Percentiles rank a stretch among this genome's conserved stretches.
These are phyloP conservation scores for Phortica okadai DNA, from an alignment of 2,888 invertebrate genomes.

Conservation along the genomic window DNA sequence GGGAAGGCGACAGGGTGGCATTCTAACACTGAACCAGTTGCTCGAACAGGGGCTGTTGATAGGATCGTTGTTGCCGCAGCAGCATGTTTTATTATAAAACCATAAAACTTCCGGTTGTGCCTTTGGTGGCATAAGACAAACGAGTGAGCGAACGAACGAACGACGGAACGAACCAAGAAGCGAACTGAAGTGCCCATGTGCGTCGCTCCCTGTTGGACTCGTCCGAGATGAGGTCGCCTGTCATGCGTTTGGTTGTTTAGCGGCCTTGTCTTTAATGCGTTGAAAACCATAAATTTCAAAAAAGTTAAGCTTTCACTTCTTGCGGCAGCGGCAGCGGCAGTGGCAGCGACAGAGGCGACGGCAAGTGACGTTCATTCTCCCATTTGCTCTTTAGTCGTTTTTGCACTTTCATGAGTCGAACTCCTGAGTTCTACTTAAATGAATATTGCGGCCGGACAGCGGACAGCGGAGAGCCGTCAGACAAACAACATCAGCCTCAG, in stretches of 20 bases:
- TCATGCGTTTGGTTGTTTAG: not conserved
- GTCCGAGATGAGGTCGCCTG: not conserved
- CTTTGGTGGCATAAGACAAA: conserved; percentile 14
- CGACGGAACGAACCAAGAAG: not conserved
- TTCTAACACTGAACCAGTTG: not conserved
- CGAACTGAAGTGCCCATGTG: conserved; percentile 15
- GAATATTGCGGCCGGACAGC: conserved; percentile 38
- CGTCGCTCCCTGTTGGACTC: not conserved
- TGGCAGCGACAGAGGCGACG: too few relatives aligned
- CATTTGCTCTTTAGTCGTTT: not conserved
- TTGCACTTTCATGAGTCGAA: not conserved
- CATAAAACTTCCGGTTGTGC: conserved; percentile 51
- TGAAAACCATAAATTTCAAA: conserved; percentile 60
- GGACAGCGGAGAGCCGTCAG: conserved; percentile 33
- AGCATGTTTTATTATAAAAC: conserved; percentile 54
- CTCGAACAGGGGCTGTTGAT: conserved; percentile 11
- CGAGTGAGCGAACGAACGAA: not conserved
- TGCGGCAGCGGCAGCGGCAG: not conserved
- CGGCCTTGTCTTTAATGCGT: conserved; percentile 50
- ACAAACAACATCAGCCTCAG: conserved; percentile 1
- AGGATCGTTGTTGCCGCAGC: conserved; percentile 29
- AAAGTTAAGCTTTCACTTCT: conserved; percentile 52
- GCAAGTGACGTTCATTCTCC: too few relatives aligned
- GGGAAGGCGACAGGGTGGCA: not conserved
- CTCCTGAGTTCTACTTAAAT: not conserved